These are phyloP conservation scores for Mesitornis unicolor DNA, from an alignment of 2,113 vertebrate species.

Conservation along the genomic window DNA sequence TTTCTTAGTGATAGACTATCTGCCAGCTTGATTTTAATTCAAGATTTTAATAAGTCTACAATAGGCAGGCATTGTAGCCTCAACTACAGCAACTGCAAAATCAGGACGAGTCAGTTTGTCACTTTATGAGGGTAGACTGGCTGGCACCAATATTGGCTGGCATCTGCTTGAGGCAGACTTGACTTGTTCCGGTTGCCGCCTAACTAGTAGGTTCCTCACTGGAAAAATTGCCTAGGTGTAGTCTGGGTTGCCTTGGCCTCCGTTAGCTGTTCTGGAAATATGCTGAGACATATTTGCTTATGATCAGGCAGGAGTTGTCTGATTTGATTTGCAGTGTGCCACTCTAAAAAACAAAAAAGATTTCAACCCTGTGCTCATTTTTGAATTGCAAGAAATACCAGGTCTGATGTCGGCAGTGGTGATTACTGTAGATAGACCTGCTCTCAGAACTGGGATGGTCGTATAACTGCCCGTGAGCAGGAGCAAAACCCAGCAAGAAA, in stretches of 20 bases:
- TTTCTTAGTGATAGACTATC: not conserved
- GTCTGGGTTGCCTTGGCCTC: not conserved
- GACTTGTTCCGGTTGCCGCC: not conserved
- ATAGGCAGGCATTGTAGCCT: not conserved
- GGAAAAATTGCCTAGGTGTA: not conserved
- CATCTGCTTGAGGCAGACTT: not conserved
- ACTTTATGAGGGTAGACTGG: not conserved
- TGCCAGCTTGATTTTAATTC: not conserved
- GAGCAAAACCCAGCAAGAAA: not conserved
- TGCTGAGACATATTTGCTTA: not conserved
- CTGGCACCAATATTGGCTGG: not conserved
- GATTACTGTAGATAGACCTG: not conserved
- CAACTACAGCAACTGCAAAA: not conserved
- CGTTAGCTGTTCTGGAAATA: not conserved
- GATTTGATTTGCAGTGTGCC: not conserved
- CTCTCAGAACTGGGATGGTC: not conserved
- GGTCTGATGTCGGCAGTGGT: not conserved
- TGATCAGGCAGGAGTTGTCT: not conserved
- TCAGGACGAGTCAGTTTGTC: not conserved
- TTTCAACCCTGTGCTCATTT: not conserved
- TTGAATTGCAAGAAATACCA: not conserved
- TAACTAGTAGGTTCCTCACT: not conserved
- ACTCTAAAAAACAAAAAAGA: not conserved
- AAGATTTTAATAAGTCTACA: not conserved
- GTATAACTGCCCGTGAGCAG: fast-evolving